Evolutionary conservation across 2,113 vertebrate species (phyloP), one percentile per base, ranked within the genome.

Genomic region (Nestor notabilis): DNA sequence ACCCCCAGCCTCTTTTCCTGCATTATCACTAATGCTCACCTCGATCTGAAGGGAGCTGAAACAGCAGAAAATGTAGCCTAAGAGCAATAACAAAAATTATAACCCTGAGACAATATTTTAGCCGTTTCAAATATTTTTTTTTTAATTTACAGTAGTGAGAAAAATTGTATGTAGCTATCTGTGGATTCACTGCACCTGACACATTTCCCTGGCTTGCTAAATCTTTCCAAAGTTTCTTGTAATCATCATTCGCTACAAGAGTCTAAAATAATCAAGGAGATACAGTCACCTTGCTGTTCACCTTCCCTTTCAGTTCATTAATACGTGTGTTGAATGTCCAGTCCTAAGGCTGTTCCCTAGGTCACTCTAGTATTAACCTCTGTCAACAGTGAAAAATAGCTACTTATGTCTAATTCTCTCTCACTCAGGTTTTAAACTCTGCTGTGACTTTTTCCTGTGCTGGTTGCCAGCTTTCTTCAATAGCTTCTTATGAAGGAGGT

Each of bases 301-400:
- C 71, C 76, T 77, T 79, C 17, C 23, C 58, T 90, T 86, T 63
- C 71, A 90, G 35, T 61, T 86, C 68, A 43, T 92, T 83, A 92
- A 52, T 77, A 24, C 0, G 0, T 43, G 37, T 9, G 5, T 61
- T 71, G 74, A 64, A 83, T 29, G 37, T 53, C 43, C 43, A 47
- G 37, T 64, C 65, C 61, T 75, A 20, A 68, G 35, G 33, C 49
- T 93, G 19, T 18, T 91, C 74, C 56, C 84, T 52, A 52, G 65
- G 70, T 81, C 70, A 65, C 66, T 53, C 9, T 27, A 52, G 27
- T 72, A 87, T 89, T 96, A 95, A 94, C 81, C 65, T 91, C 78
- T 96, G 78, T 91, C 84, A 94, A 25, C 18, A 76, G 47, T 93
- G 77, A 97, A 77, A 85, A 95, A 94, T 83, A 55, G 61, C 61